Base-by-base conservation (phyloP, 1,140 invertebrate species). In the Cecropterus lyciades region DNA sequence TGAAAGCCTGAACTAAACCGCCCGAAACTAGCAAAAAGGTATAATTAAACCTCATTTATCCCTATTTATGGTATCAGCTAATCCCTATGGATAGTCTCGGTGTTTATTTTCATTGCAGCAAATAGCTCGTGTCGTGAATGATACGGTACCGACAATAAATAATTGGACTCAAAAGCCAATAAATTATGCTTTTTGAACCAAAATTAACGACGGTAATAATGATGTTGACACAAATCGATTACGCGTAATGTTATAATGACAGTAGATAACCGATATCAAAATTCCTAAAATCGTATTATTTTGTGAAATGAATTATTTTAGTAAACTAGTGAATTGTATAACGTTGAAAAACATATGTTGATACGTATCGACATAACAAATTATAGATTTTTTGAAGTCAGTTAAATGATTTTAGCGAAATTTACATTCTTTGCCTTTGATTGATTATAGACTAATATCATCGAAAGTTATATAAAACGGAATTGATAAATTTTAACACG, bases 11-110 rank as follows among this genome's bases (percentile, higher is more conserved):
- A 75, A 66, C 64, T 49, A 49, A 20, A 62, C 49, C 52, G 59
- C 24, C 53, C 60, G 43, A 51, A 64, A 62, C 56, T 48, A 60
- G 62, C 71, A 70, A 82, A 79, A 78, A 75, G 65, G 77, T 70
- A 67, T 84, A 85, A 82, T 84, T 85, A 85, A 86, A 80, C 67
- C 77, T 82, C 75, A 84, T 84, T 84, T 81, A 87, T 81, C 78
- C 72, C 53, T 78, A 87, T 85, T 81, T 84, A 82, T 81, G 67
- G 69, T 59, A 65, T 55, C 69, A 51, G 59, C 57, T 82, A 84
- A 84, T 82, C 75, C 76, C 63, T 62, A 40, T 42, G 67, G 71
- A 73, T 70, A 80, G 67, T 40, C 51, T 52, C 68, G 46, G 40
- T 49, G 33, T 75, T 74, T 63, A 64, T 55, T 62, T 65, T 67